Conservation (phyloP, 2,797 vertebrate species). For the Typhlichthys eigenmanni region DNA sequence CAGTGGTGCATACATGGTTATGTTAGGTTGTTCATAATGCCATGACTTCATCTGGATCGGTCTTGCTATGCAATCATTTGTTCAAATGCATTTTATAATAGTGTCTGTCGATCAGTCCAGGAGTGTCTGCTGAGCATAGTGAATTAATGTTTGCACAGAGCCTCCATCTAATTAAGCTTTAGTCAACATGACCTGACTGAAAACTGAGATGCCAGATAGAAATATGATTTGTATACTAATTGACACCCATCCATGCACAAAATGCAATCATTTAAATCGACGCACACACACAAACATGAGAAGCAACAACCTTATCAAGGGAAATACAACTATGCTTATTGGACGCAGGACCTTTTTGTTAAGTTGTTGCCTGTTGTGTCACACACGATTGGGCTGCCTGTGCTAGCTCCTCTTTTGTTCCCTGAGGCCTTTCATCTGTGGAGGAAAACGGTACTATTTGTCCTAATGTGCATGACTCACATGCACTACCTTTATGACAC, state of each 20-base stretch:
- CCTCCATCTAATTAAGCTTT: neutral
- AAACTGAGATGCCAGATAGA: neutral
- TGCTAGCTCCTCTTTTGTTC: slow-evolving; percentile 30
- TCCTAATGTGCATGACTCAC: slow-evolving; percentile 30
- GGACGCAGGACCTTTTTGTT: slow-evolving; percentile 11
- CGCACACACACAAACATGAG: neutral
- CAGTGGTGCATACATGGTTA: too few species aligned
- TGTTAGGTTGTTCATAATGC: too few species aligned
- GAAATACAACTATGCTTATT: slow-evolving; percentile 8
- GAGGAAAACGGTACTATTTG: slow-evolving; percentile 38
- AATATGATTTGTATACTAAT: neutral
- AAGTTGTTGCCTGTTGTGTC: slow-evolving; percentile 26
- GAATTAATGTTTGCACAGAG: neutral
- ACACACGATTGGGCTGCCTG: slow-evolving; percentile 15
- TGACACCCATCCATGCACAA: too few species aligned
- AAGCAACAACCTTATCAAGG: neutral
- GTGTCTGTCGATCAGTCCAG: too few species aligned
- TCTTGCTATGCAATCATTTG: neutral
- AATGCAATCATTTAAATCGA: neutral
- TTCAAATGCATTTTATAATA: neutral
- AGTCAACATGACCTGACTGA: neutral
- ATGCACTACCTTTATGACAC: slow-evolving; percentile 9
- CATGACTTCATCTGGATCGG: too few species aligned
- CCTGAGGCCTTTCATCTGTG: slow-evolving; percentile 40
- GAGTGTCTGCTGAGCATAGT: neutral